phyloP scores from a whole-genome alignment of 2,797 vertebrate species.

The Anabas testudineus region DNA sequence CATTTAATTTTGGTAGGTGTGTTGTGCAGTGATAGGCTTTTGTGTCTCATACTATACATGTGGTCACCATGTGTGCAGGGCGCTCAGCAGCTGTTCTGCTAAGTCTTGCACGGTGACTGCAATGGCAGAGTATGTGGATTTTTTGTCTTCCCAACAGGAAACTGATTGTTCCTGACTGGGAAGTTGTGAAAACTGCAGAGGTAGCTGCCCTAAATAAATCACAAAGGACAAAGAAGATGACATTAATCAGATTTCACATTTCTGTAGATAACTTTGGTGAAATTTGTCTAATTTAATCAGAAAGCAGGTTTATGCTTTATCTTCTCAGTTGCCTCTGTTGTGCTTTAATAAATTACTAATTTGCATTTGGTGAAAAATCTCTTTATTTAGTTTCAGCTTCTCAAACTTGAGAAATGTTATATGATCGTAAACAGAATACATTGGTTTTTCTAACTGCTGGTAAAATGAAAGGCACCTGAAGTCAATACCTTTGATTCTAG shows the following conservation, averaged over 20 bases:
- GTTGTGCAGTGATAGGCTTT: not conserved
- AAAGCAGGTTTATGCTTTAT: not conserved
- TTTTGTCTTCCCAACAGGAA: slow-evolving; percentile 36
- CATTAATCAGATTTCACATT: not conserved
- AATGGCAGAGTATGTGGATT: not conserved
- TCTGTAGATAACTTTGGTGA: not conserved
- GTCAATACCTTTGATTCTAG: not conserved
- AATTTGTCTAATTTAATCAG: not conserved
- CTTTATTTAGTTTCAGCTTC: not conserved
- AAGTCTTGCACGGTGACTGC: not conserved
- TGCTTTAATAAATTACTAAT: not conserved
- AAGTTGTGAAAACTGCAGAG: not conserved
- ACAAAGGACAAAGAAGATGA: not conserved
- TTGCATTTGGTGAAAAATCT: too few relatives aligned
- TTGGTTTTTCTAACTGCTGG: not conserved
- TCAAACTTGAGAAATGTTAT: not conserved
- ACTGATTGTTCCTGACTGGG: not conserved
- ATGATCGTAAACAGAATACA: not conserved
- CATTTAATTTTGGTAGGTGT: not conserved
- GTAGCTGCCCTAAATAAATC: slow-evolving; percentile 1
- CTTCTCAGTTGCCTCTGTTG: not conserved
- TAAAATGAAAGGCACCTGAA: not conserved
- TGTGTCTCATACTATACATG: slow-evolving; percentile 23
- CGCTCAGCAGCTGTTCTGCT: slow-evolving; percentile 9
- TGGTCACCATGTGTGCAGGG: slow-evolving; percentile 51